Base-by-base conservation (phyloP, 2,113 vertebrate species). In the Camarhynchus parvulus region DNA sequence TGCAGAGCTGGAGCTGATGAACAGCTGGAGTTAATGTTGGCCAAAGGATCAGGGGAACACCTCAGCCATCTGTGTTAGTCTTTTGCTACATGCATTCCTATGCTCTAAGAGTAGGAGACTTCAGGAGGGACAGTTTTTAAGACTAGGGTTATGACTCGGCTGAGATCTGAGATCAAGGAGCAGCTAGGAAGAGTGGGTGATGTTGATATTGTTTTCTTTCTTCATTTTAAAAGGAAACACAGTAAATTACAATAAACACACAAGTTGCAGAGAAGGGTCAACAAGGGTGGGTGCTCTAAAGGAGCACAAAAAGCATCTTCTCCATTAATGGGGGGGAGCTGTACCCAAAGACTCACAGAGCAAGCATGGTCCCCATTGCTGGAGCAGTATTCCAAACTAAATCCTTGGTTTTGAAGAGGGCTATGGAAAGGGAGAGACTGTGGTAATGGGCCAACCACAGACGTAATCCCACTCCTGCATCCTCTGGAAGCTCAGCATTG, bases 371-470 rank as follows among this genome's bases (percentile, higher is more conserved):
- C 20, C 28, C 46, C 19, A 9, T 33, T 92, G 63, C 35, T 47
- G 61, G 8, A 59, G 28, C 2, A 1, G 18, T 21, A 58, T 58
- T 80, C 13, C 31, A 37, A 55, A 49, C 59, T 58, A 41, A 50
- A 7, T 2, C 28, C 55, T 55, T 31, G 22, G 23, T 49, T 93
- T 79, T 46, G 28, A 83, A 74, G 27, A 20, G 30, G 21, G 6
- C n/a, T 61, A 8, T 15, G 13, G 50, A 64, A 86, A 58, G 4
- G n/a, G 18, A 70, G 9, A 52, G 20, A 31, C 17, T 77, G 27
- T 9, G 9, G 23, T 37, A 53, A 55, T 0, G 0, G 55, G 17
- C 23, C 35, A 41, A 11, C 20, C 35, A 62, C 10, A 50, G 66
- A 7, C 30, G 31, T 28, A 72, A 55, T 19, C 33, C 44, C 2